Percentiles rank a stretch among this genome's conserved stretches.
Evolutionary conservation across 2,797 vertebrate species (phyloP).

Genomic region (Enteromius afrohamiltoni): DNA sequence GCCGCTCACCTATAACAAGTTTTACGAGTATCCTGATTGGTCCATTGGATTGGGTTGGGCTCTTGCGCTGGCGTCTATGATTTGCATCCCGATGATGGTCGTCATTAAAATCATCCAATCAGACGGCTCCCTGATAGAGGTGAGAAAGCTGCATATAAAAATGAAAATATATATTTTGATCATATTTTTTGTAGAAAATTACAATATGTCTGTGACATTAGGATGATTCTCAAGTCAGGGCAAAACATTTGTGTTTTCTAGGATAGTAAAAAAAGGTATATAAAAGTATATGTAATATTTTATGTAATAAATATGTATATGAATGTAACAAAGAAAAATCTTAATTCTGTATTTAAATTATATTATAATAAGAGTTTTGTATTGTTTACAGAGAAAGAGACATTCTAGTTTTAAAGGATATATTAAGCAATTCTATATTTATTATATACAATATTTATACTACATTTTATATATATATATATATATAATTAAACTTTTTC

Average conservation of each 20-base stretch:
- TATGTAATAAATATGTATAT: not conserved
- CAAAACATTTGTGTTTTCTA: not conserved
- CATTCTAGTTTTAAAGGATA: too few species aligned
- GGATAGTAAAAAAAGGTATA: not conserved
- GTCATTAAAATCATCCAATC: conserved; percentile 92
- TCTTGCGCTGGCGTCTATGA: conserved; percentile 93
- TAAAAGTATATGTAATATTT: not conserved
- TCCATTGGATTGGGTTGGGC: conserved; percentile 93
- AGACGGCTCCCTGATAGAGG: conserved; percentile 93
- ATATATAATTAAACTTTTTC: too few species aligned
- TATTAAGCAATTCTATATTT: too few species aligned
- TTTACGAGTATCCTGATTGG: conserved; percentile 93
- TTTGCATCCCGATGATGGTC: conserved; percentile 95
- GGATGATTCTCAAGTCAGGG: not conserved
- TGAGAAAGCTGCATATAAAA: conserved; percentile 59
- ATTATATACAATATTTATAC: too few species aligned
- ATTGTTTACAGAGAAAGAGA: too few species aligned
- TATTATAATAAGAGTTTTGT: too few species aligned
- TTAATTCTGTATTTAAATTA: too few species aligned
- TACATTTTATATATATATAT: too few species aligned
- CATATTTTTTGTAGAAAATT: not conserved
- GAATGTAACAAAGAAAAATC: not conserved
- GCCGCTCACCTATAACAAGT: conserved; percentile 96
- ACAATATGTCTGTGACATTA: not conserved
- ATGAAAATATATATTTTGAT: not conserved